These are phyloP conservation scores for Turritopsis rubra DNA, from an alignment of 30 jellyfish, hydroid and myxozoan genomes.

Conservation along the genomic window DNA sequence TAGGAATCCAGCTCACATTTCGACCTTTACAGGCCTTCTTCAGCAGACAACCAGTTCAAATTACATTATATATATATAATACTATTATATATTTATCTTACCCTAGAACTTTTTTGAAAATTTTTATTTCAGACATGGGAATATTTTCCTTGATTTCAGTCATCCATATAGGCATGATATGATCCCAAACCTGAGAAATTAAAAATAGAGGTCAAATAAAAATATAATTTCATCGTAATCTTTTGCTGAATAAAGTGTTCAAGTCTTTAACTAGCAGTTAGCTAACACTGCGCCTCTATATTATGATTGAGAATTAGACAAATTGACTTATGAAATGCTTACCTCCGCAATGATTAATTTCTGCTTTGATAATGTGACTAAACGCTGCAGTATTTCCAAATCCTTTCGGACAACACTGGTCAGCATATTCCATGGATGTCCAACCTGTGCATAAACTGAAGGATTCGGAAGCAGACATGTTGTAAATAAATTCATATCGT, in stretches of 20 bases:
- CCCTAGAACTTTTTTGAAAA: conserved; percentile 52
- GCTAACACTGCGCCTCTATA: background rate
- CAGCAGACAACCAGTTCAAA: no score
- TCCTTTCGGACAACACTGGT: conserved; percentile 70
- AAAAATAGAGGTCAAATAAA: background rate
- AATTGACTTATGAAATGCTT: background rate
- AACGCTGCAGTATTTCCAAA: conserved; percentile 68
- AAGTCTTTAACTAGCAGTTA: background rate
- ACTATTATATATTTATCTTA: no score
- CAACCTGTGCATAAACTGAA: conserved; percentile 82
- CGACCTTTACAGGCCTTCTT: no score
- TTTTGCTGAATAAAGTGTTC: background rate
- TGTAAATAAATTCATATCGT: conserved; percentile 60
- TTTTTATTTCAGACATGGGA: conserved; percentile 39
- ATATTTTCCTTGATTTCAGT: conserved; percentile 64
- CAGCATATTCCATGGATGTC: conserved; percentile 82
- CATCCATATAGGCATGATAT: conserved; percentile 80
- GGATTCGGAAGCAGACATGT: conserved; percentile 80
- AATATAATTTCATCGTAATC: background rate
- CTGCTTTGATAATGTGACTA: conserved; percentile 40
- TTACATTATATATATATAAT: no score
- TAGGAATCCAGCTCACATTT: no score
- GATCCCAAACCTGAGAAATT: conserved; percentile 80
- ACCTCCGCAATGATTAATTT: conserved; percentile 70
- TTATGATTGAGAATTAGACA: background rate